A percentile compares a stretch with the other conserved stretches of the same genome.
These are phyloP conservation scores for Leptodactylus fallax DNA, from an alignment of 2,797 vertebrate species.

Conservation along the genomic window DNA sequence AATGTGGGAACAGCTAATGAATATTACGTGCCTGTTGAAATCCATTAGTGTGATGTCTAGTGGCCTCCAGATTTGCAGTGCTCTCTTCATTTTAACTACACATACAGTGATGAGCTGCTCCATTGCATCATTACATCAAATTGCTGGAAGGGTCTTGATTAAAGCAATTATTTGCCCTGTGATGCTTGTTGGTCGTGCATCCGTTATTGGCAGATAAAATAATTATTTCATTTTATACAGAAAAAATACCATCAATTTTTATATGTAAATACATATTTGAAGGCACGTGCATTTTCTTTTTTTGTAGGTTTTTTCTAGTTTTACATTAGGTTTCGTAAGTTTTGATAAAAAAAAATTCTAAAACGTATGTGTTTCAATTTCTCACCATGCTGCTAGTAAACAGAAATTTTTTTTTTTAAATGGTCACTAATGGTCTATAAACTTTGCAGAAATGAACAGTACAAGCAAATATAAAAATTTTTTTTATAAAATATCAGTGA, in stretches of 20 bases:
- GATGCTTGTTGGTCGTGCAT: not conserved
- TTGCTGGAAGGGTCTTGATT: conserved; percentile 41
- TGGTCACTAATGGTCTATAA: too few species aligned
- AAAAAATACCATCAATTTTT: not conserved
- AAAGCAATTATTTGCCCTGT: conserved; percentile 43
- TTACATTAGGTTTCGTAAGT: too few species aligned
- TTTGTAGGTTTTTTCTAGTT: too few species aligned
- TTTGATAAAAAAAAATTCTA: too few species aligned
- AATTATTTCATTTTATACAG: not conserved
- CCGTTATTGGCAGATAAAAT: conserved; percentile 4
- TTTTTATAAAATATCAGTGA: too few species aligned
- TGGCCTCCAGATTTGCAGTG: conserved; percentile 33
- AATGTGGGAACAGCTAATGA: conserved; percentile 31
- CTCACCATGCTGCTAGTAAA: too few species aligned
- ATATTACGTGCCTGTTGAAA: conserved; percentile 51
- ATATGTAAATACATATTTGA: not conserved
- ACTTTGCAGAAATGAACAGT: too few species aligned
- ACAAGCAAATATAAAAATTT: too few species aligned
- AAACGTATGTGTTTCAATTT: too few species aligned
- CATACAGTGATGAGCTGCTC: conserved; percentile 33
- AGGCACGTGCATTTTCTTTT: too few species aligned
- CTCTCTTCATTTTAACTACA: conserved; percentile 37
- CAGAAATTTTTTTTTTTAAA: too few species aligned
- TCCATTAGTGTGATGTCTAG: conserved; percentile 45
- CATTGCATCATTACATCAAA: conserved; percentile 34